Evolutionary conservation across 35 echinoderm and acorn worm species (phyloP).

Genomic region (Apostichopus japonicus): DNA sequence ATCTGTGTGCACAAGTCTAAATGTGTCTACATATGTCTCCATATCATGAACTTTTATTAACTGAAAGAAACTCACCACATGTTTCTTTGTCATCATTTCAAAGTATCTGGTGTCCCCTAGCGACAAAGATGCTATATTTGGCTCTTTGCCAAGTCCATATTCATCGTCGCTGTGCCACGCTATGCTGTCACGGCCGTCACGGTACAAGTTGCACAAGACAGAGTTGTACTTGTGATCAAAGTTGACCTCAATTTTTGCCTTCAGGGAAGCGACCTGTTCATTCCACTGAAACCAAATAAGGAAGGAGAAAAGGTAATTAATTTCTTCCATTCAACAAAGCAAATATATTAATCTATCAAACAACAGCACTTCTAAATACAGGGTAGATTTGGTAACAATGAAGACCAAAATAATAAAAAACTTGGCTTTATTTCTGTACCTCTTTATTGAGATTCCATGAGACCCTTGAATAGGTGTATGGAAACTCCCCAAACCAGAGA

Average conservation of each 20-base stretch:
- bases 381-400: no score
- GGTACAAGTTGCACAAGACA: conserved; percentile 81
- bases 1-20: no score
- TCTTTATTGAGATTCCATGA: conserved; percentile 27
- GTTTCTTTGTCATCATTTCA: conserved; percentile 79
- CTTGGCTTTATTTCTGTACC: background rate
- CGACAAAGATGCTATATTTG: conserved; percentile 87
- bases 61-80: background rate
- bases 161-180: conserved; percentile 97
- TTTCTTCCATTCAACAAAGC: background rate
- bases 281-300: conserved; percentile 71
- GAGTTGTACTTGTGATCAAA: conserved; percentile 74
- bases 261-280: conserved; percentile 55
- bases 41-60: background rate
- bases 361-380: no score
- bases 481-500: conserved; percentile 49
- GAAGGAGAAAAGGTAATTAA: background rate
- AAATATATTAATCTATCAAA: no score
- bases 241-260: conserved; percentile 61
- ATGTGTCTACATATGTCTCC: no score
- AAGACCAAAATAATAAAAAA: background rate
- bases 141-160: conserved; percentile 71
- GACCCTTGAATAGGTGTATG: conserved; percentile 29
- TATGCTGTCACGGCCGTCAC: conserved; percentile 74
- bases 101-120: conserved; percentile 86